Conservation (phyloP, 2,797 vertebrate genomes). For the Ctenochaetus hawaiiensis region DNA sequence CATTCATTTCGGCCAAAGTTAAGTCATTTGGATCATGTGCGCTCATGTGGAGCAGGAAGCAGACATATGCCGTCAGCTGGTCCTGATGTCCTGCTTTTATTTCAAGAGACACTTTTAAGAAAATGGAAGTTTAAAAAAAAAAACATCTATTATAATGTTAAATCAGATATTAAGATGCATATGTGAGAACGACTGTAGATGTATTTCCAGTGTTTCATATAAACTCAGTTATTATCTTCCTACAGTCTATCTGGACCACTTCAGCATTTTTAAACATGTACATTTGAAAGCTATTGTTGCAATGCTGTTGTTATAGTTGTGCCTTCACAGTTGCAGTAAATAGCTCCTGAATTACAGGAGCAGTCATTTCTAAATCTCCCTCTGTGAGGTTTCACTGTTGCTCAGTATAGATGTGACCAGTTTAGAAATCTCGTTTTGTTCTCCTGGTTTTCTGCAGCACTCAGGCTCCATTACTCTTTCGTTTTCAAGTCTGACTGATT, state of each 20-base stretch:
- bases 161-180: background rate
- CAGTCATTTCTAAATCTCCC: conserved; percentile 22
- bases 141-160: background rate
- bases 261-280: conserved; percentile 4
- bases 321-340: conserved; percentile 32
- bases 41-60: conserved; percentile 15
- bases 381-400: conserved; percentile 13
- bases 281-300: conserved; percentile 13
- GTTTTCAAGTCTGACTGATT: background rate
- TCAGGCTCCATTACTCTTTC: background rate
- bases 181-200: background rate
- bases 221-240: conserved; percentile 17
- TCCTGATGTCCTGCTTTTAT: background rate
- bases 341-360: conserved; percentile 45
- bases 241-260: background rate
- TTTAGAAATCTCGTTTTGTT: conserved; percentile 5
- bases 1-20: conserved; percentile 16
- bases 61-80: background rate
- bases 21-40: conserved; percentile 7
- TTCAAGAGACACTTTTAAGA: background rate
- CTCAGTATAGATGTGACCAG: conserved; percentile 19
- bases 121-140: no score
- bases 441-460: background rate
- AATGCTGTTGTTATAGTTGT: conserved; percentile 8
- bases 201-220: conserved; percentile 2